Percentiles rank a stretch among this genome's conserved stretches.
phyloP scores from a whole-genome alignment of 2,797 vertebrate genomes.

The Gymnocypris eckloni region DNA sequence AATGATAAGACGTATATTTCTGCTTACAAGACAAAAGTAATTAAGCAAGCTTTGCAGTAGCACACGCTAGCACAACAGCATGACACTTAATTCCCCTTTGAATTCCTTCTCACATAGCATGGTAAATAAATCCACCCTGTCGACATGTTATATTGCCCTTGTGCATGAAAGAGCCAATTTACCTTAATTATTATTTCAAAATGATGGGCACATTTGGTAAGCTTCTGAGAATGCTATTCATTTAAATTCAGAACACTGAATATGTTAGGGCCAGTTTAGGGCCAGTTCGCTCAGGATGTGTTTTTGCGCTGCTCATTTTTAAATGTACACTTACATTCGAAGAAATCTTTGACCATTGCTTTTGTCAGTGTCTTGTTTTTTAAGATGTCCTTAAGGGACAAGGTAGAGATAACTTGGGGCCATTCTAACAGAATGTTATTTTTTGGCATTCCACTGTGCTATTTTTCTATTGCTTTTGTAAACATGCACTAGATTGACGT shows the following conservation, averaged over 20 bases:
- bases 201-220: slow-evolving; percentile 15
- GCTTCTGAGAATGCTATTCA: not conserved
- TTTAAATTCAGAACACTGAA: slow-evolving; percentile 17
- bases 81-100: slow-evolving; percentile 6
- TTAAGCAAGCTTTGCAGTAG: slow-evolving; percentile 15
- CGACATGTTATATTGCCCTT: slow-evolving; percentile 2
- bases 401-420: not conserved
- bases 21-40: not conserved
- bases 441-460: not conserved
- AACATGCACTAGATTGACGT: not conserved
- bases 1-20: slow-evolving; percentile 28
- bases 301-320: not conserved
- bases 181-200: slow-evolving; percentile 17
- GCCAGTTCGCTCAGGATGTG: not conserved
- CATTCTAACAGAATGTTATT: not conserved
- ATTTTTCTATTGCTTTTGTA: not conserved
- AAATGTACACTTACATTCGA: not conserved
- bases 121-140: slow-evolving; percentile 24
- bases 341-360: not conserved
- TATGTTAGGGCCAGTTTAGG: not conserved
- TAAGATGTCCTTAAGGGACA: not conserved
- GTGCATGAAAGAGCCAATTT: not conserved
- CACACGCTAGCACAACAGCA: not conserved
- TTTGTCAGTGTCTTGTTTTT: not conserved
- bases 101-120: not conserved